Percentiles rank a stretch among this genome's conserved stretches.
phyloP scores from a whole-genome alignment of 2,113 vertebrate species.

The Ceuthmochares aereus region DNA sequence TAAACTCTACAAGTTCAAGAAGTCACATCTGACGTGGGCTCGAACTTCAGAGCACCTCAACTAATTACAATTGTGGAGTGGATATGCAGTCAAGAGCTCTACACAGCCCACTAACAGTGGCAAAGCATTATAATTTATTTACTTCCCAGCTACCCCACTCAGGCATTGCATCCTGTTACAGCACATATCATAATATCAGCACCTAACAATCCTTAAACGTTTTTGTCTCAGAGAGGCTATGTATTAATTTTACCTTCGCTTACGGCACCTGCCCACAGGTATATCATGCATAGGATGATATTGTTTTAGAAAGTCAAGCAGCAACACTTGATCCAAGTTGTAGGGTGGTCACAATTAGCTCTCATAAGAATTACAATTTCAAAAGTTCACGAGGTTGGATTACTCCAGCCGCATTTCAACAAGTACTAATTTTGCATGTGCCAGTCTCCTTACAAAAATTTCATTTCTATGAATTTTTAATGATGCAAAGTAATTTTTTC shows the following conservation, averaged over 20 bases:
- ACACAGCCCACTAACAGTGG: not conserved
- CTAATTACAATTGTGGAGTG: not conserved
- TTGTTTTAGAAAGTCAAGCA: slow-evolving; percentile 59
- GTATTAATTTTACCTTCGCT: not conserved
- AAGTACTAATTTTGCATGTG: slow-evolving; percentile 76
- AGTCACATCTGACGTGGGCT: accelerated
- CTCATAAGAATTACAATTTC: slow-evolving; percentile 62
- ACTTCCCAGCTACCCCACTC: not conserved
- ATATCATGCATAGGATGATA: not conserved
- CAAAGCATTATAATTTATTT: not conserved
- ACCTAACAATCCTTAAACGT: not conserved
- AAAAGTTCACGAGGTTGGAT: slow-evolving; percentile 61
- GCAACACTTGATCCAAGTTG: slow-evolving; percentile 41
- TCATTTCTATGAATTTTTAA: slow-evolving; percentile 84
- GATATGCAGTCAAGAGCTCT: not conserved
- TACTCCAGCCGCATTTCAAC: slow-evolving; percentile 70
- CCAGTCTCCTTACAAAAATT: slow-evolving; percentile 76
- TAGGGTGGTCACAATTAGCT: slow-evolving; percentile 57
- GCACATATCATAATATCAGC: accelerated
- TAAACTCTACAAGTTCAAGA: not conserved
- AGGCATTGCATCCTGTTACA: not conserved
- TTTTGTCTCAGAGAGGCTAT: not conserved
- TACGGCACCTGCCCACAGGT: not conserved
- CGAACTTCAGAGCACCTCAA: not conserved
- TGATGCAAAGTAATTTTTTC: slow-evolving; percentile 80